A percentile compares a stretch with the other conserved stretches of the same genome.
These are phyloP conservation scores for Rhamphomyia laevipes DNA, from an alignment of 2,888 invertebrate species.

Conservation along the genomic window DNA sequence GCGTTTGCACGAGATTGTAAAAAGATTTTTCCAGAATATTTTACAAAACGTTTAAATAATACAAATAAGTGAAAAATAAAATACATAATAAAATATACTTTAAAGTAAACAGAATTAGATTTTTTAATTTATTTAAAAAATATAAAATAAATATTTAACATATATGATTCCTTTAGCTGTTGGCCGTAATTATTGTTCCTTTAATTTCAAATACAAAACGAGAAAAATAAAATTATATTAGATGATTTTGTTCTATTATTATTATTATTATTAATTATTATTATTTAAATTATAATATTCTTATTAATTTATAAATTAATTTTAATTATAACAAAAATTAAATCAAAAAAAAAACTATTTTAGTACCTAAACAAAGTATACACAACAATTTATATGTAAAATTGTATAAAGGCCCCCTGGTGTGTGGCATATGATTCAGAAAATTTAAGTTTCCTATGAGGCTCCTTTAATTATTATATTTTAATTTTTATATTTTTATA, in stretches of 20 bases:
- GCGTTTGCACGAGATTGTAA: too few relatives aligned
- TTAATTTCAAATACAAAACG: constrained; percentile 7
- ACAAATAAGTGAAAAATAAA: neutral
- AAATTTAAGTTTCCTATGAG: constrained; percentile 38
- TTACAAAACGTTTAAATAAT: neutral
- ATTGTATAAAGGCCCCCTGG: neutral
- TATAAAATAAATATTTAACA: neutral
- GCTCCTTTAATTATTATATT: constrained; percentile 24
- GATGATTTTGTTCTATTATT: neutral
- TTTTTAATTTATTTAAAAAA: neutral
- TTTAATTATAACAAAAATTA: neutral
- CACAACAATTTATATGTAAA: neutral
- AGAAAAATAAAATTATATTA: constrained; percentile 13
- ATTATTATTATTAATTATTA: constrained; percentile 6
- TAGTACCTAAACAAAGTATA: constrained; percentile 29
- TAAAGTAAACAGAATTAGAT: too few relatives aligned
- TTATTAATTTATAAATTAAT: constrained; percentile 8
- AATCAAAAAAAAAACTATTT: constrained; percentile 10
- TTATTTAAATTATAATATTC: constrained; percentile 5
- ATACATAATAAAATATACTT: neutral
- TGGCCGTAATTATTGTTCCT: constrained; percentile 17
- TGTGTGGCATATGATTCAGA: constrained; percentile 18
- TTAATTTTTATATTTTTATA: neutral
- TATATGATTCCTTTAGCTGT: constrained; percentile 2
- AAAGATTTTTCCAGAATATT: too few relatives aligned